Evolutionary conservation across 2,888 invertebrate species (phyloP), one percentile per base, ranked within the genome.

Genomic region (Agonum fuliginosum): DNA sequence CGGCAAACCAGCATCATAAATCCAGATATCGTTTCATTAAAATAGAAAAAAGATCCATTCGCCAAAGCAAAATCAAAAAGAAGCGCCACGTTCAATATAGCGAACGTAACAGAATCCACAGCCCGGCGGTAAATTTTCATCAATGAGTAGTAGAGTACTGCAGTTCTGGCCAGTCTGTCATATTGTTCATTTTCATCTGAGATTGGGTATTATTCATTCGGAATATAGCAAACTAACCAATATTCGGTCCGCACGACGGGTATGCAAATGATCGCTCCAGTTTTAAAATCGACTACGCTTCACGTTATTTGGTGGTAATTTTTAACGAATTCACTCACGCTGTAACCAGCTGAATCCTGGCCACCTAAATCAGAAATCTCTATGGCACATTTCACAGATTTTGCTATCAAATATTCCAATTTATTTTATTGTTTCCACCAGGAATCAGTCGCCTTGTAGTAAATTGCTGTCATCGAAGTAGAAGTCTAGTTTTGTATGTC

Each of bases 111-210:
- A 14, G 58, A 62, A 62, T 62, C 17, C 58, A 62, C 30, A 62
- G 30, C 30, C 17, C 58, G 30, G 30, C 58, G 58, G 58, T 62
- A 62, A 62, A 62, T 62, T 62, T 62, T 30, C 41, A 67, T 67
- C 67, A 41, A 67, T 67, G 37, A 67, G 41, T 67, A 17, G n/a
- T n/a, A 12, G 22, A 51, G n/a, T 19, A 41, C 17, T 67, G 37
- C 41, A 67, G 67, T 67, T 22, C 37, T 67, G 22, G 67, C 41
- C 67, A 41, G n/a, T 67, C 41, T 41, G 67, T 41, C 67, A 67
- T 67, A 67, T 67, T 73, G 46, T 54, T 73, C 54, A 73, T 73
- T 73, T 73, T 62, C 72, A 73, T 73, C 73, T 73, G 41, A 73
- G 73, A 73, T 73, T 73, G 58, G 54, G 73, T 41, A 73, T 73